Conservation (phyloP, 1,140 invertebrate genomes). For the Anastrepha obliqua region DNA sequence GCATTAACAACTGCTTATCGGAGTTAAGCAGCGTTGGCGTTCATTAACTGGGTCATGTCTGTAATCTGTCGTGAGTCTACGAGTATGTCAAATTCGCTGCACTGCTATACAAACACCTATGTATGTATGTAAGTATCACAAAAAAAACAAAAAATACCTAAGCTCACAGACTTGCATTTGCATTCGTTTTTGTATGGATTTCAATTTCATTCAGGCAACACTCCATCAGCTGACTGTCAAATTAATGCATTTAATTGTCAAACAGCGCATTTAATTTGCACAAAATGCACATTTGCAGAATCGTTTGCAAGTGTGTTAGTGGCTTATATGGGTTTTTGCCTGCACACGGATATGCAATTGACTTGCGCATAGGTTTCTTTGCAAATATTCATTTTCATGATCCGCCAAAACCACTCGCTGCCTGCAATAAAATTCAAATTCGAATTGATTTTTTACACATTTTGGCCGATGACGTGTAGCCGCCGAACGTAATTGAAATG, state of each 20-base stretch:
- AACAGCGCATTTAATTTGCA: constrained; percentile 49
- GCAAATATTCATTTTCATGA: not conserved
- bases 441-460: not conserved
- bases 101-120: not conserved
- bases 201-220: not conserved
- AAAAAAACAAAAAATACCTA: not conserved
- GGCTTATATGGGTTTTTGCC: not conserved
- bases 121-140: not conserved
- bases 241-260: constrained; percentile 51
- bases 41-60: constrained; percentile 38
- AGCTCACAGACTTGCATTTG: not conserved
- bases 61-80: constrained; percentile 33
- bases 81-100: not conserved
- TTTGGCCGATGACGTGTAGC: not conserved
- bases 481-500: not conserved
- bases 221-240: constrained; percentile 36
- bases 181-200: not conserved
- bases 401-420: not conserved
- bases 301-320: not conserved
- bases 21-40: constrained; percentile 11
- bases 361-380: not conserved
- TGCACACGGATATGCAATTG: not conserved
- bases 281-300: constrained; percentile 7
- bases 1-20: constrained; percentile 30
- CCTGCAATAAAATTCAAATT: constrained; percentile 19